Percentiles rank a stretch among this genome's conserved stretches.
Conservation (phyloP, 2,888 invertebrate genomes). For the Papilio elwesi region DNA sequence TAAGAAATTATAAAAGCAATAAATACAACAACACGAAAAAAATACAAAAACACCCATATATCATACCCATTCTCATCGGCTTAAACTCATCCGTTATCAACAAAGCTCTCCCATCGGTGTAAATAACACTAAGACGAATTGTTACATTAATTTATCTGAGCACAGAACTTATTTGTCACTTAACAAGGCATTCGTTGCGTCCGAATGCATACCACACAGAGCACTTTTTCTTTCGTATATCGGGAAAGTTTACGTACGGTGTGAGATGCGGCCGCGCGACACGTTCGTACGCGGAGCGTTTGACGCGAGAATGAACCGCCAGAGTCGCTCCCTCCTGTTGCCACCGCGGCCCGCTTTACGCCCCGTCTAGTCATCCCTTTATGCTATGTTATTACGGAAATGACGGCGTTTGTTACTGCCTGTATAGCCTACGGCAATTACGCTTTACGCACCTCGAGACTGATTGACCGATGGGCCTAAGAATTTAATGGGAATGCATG, state of each 20-base stretch:
- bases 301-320: constrained; percentile 42
- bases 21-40: constrained; percentile 15
- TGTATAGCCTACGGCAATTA: constrained; percentile 25
- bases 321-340: constrained; percentile 47
- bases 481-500: constrained; percentile 17
- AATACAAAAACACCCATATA: constrained; percentile 13
- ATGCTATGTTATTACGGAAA: constrained; percentile 42
- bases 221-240: constrained; percentile 47
- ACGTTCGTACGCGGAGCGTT: constrained; percentile 33
- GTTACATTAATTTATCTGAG: constrained; percentile 8
- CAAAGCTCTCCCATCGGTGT: constrained; percentile 22
- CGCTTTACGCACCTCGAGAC: constrained; percentile 1
- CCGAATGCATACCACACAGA: constrained; percentile 29
- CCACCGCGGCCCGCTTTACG: constrained; percentile 51
- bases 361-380: constrained; percentile 38
- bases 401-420: constrained; percentile 25
- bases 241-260: constrained; percentile 57
- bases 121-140: constrained; percentile 23
- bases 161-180: constrained; percentile 29
- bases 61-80: constrained; percentile 36
- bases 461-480: constrained; percentile 20
- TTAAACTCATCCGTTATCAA: constrained; percentile 28
- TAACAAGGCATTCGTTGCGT: constrained; percentile 20
- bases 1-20: constrained; percentile 6
- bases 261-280: constrained; percentile 1